These are phyloP conservation scores for Clusia tigrina DNA, from an alignment of 2,888 invertebrate species.

Conservation along the genomic window DNA sequence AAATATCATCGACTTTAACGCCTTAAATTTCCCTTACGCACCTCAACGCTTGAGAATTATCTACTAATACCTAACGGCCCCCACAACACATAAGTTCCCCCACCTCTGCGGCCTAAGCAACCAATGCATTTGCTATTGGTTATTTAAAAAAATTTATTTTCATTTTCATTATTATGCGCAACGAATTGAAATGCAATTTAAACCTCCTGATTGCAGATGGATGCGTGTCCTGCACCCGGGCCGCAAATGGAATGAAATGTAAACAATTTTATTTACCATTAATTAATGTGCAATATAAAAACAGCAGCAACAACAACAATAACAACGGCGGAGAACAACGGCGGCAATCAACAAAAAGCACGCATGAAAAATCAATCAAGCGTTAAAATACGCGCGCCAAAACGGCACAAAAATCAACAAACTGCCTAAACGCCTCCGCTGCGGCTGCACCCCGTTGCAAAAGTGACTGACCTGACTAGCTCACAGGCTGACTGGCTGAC, in stretches of 20 bases:
- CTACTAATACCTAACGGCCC: too few species aligned
- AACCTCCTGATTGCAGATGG: neutral
- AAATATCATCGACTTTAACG: too few species aligned
- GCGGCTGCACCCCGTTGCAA: neutral
- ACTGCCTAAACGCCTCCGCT: too few species aligned
- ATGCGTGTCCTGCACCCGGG: neutral
- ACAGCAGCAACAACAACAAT: slow-evolving; percentile 6
- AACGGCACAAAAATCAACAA: slow-evolving; percentile 30
- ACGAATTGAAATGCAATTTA: too few species aligned
- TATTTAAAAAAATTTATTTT: too few species aligned
- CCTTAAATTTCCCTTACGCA: too few species aligned
- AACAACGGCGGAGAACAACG: slow-evolving; percentile 16
- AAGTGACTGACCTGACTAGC: neutral
- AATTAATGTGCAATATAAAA: slow-evolving; percentile 28
- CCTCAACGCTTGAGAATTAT: too few species aligned
- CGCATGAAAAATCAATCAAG: slow-evolving; percentile 42
- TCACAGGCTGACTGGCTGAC: neutral
- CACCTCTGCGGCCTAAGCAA: too few species aligned
- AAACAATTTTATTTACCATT: slow-evolving; percentile 17
- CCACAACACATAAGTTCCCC: too few species aligned
- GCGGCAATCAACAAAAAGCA: slow-evolving; percentile 7
- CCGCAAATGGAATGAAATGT: slow-evolving; percentile 11
- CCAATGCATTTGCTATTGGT: too few species aligned
- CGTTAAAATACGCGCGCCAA: slow-evolving; percentile 33
- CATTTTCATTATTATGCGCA: too few species aligned